These are phyloP conservation scores for Drosophila glabriapex DNA, from an alignment of 2,888 invertebrate genomes.

Conservation along the genomic window DNA sequence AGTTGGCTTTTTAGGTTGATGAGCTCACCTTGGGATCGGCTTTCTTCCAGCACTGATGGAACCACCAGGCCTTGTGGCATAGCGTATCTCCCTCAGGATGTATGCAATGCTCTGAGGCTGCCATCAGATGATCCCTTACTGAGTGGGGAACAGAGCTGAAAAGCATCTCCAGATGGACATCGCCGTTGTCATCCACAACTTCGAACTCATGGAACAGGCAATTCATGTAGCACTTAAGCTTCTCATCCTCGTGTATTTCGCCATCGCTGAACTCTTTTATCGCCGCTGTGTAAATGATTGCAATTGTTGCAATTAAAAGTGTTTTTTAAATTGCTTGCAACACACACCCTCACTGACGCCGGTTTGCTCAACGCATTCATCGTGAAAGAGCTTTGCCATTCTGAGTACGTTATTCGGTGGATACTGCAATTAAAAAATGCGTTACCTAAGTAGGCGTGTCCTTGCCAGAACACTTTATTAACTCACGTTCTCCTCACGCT, in stretches of 20 bases:
- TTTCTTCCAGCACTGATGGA: constrained; percentile 85
- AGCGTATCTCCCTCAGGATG: constrained; percentile 83
- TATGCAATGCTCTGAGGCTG: constrained; percentile 81
- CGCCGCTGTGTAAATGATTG: constrained; percentile 66
- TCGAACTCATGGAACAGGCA: constrained; percentile 84
- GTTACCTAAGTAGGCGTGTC: constrained; percentile 55
- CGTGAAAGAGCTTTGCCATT: constrained; percentile 83
- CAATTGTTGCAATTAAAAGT: constrained; percentile 34
- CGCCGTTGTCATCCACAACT: constrained; percentile 85
- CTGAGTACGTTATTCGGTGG: constrained; percentile 82
- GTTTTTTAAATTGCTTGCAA: constrained; percentile 7
- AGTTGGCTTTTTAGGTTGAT: background rate
- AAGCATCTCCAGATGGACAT: constrained; percentile 83
- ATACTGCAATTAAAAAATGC: constrained; percentile 79
- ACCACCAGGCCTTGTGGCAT: constrained; percentile 85
- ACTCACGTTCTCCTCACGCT: constrained; percentile 83
- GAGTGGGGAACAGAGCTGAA: constrained; percentile 76
- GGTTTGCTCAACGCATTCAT: constrained; percentile 81
- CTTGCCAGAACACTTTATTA: constrained; percentile 64
- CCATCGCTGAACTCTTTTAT: constrained; percentile 85
- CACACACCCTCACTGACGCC: constrained; percentile 83
- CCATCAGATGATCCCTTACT: constrained; percentile 77
- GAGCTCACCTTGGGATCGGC: constrained; percentile 83
- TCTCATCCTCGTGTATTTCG: constrained; percentile 84
- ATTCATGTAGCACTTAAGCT: constrained; percentile 85